A percentile compares a stretch with the other conserved stretches of the same genome.
Evolutionary conservation across 2,113 vertebrate species (phyloP).

Genomic region (Nothoprocta perdicaria): DNA sequence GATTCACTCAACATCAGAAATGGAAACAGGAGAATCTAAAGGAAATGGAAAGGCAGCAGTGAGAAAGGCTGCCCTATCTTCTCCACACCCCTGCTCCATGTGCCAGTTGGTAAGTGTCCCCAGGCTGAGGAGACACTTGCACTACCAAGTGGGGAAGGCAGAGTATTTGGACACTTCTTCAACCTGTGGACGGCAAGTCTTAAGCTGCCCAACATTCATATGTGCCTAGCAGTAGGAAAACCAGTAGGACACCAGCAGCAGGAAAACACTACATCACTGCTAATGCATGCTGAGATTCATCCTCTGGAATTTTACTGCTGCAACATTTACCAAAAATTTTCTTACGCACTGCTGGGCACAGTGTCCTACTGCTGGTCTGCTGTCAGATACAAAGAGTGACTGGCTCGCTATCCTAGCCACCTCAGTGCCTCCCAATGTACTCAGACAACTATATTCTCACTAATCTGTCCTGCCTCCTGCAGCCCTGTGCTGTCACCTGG

Average conservation of each 20-base stretch:
- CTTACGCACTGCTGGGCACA: neutral
- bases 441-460: neutral
- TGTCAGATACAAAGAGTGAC: neutral
- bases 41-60: neutral
- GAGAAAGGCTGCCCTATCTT: neutral
- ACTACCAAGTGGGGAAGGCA: neutral
- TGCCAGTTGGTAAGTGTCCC: neutral
- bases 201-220: neutral
- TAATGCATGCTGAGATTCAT: neutral
- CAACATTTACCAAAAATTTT: neutral
- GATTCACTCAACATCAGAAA: neutral
- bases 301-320: neutral
- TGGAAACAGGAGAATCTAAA: neutral
- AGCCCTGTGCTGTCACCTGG: neutral
- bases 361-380: neutral
- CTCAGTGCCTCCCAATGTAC: neutral
- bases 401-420: neutral
- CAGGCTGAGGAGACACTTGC: neutral
- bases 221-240: neutral
- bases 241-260: neutral
- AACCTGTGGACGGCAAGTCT: neutral
- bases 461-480: neutral
- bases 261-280: neutral
- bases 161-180: neutral
- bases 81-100: neutral